Evolutionary conservation across 2,113 vertebrate species (phyloP), one percentile per base, ranked within the genome.

Genomic region (Chaetorhynchus papuensis): DNA sequence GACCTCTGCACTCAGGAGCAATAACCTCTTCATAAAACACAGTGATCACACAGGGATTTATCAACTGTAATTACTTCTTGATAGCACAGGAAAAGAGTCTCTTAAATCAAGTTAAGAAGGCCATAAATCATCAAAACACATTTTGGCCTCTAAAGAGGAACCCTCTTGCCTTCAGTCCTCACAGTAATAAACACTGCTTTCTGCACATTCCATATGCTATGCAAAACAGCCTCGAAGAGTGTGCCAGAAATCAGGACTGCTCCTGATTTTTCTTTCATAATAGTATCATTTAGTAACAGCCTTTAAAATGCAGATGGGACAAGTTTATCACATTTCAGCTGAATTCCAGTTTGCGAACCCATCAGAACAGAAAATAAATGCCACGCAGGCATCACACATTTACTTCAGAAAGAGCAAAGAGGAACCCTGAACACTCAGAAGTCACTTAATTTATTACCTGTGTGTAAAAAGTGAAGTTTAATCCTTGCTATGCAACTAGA

Each of bases 1-100:
- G 47, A 44, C 13, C 26, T 28, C n/a, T 60, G 47, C 2, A 3
- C 28, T 60, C 1, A 0, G 4, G 3, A 69, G 20, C 30, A 49
- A 50, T 5, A 19, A 69, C 10, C 23, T 35, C n/a, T 68, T 37
- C 41, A 42, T 30, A 39, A 79, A 93, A 72, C 20, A 54, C n/a
- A 49, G 26, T 4, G 27, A 24, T 50, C 45, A 27, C 53, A 45
- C 11, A 22, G 7, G 16, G 31, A 76, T 70, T 74, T 50, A 70
- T 21, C 45, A 76, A 3, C 13, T 52, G 33, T 11, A 53, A 80
- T 47, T 88, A 44, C 12, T 35, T 72, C 27, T 26, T 15, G 10
- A 60, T 8, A 60, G 11, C 22, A 31, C 9, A 66, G 4, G 23
- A 72, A 83, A 83, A 74, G 2, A 81, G 15, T 4, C 63, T 83